These are phyloP conservation scores for Folsomia candida DNA, from an alignment of 2,888 invertebrate genomes.

Conservation along the genomic window DNA sequence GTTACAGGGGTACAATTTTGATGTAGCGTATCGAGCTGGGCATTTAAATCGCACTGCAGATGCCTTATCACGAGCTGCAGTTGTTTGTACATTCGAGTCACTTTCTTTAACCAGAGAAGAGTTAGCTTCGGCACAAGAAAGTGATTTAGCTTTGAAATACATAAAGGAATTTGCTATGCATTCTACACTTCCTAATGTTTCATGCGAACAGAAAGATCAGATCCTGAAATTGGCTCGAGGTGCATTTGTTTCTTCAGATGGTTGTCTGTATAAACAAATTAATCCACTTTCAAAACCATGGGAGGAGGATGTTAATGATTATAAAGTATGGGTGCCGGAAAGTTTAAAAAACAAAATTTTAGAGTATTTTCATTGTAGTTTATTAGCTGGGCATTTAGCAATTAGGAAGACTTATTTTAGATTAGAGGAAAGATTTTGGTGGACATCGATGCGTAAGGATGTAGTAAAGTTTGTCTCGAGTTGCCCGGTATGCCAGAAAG, in stretches of 20 bases:
- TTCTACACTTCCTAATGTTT: conserved; percentile 4
- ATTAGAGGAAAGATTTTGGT: conserved; percentile 26
- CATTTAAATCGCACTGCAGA: conserved; percentile 56
- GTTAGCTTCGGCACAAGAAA: conserved; percentile 52
- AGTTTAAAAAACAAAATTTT: conserved; percentile 15
- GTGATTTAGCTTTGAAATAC: conserved; percentile 53
- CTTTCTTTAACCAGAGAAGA: no score
- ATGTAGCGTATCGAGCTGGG: conserved; percentile 53
- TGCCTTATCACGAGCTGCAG: no score
- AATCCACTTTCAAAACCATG: conserved; percentile 25
- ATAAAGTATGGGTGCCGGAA: conserved; percentile 28
- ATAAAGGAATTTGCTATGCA: conserved; percentile 48
- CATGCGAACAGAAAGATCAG: conserved; percentile 7
- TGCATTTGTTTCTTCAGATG: conserved; percentile 12
- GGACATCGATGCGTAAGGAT: conserved; percentile 19
- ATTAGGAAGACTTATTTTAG: conserved; percentile 20
- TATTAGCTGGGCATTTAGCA: conserved; percentile 27
- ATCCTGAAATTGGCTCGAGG: neutral
- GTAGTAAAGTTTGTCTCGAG: conserved; percentile 12
- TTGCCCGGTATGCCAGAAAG: conserved; percentile 25
- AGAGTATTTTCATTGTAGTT: conserved; percentile 22
- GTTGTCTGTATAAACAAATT: conserved; percentile 17
- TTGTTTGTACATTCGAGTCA: no score
- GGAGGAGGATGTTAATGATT: conserved; percentile 24
- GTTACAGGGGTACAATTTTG: conserved; percentile 54